Conservation (phyloP, 2,113 vertebrate species). For the Erythrolamprus reginae region DNA sequence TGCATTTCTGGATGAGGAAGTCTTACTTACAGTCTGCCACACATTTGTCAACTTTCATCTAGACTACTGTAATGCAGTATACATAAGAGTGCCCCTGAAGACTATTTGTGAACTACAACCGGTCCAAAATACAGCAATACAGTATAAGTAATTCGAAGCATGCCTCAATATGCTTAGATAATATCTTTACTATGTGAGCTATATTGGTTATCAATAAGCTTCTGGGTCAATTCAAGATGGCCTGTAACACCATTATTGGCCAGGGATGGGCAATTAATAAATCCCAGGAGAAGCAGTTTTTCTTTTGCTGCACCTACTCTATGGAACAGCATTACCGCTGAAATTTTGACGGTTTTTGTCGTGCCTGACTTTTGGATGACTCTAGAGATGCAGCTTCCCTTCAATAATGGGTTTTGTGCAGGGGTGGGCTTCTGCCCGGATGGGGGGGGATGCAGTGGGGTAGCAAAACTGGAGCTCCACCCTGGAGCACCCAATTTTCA, state of each 20-base stretch:
- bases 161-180: neutral
- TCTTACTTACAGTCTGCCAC: neutral
- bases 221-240: neutral
- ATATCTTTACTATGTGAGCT: neutral
- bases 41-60: neutral
- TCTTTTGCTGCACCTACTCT: neutral
- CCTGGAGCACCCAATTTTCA: too few species aligned
- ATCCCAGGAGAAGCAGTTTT: neutral
- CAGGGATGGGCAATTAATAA: neutral
- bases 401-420: neutral
- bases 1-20: neutral
- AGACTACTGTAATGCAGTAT: neutral
- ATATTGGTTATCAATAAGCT: neutral
- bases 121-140: neutral
- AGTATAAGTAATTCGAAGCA: neutral
- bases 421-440: too few species aligned
- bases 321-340: neutral
- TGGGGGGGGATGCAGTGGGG: too few species aligned
- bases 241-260: neutral
- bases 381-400: neutral
- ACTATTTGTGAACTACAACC: neutral
- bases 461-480: too few species aligned
- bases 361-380: neutral
- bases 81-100: neutral
- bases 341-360: neutral